phyloP scores from a whole-genome alignment of 2,888 invertebrate genomes.

The Heterodera filipjevi region DNA sequence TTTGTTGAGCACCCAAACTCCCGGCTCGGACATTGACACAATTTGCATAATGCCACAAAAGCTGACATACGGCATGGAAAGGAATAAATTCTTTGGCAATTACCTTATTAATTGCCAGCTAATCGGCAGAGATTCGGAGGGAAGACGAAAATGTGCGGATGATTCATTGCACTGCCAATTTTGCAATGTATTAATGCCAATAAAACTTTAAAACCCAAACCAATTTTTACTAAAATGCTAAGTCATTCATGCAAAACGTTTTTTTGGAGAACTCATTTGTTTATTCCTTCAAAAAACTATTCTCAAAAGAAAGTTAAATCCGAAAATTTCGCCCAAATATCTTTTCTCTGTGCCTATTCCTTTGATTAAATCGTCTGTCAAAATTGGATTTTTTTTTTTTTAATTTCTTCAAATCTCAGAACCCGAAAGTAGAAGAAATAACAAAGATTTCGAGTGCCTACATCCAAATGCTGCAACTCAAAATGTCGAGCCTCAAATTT shows the following conservation, averaged over 20 bases:
- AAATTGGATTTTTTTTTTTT: too few species aligned
- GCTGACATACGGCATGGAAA: neutral
- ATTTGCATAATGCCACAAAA: neutral
- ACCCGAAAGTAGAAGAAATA: neutral
- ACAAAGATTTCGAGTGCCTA: neutral
- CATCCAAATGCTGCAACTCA: neutral
- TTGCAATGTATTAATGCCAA: neutral
- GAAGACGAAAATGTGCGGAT: neutral
- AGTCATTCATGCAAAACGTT: too few species aligned
- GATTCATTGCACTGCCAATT: neutral
- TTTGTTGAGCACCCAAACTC: neutral
- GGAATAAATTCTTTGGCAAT: constrained; percentile 1
- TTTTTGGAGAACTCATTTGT: too few species aligned
- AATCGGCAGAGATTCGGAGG: neutral
- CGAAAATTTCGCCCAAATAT: too few species aligned
- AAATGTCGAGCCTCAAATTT: neutral
- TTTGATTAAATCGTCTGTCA: too few species aligned
- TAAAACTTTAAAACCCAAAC: too few species aligned
- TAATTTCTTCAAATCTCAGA: neutral
- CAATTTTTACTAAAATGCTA: too few species aligned
- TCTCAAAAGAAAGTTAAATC: too few species aligned
- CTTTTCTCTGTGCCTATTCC: too few species aligned
- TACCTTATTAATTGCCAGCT: neutral
- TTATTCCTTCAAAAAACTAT: too few species aligned
- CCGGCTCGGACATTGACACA: constrained; percentile 6